Evolutionary conservation across 2,797 vertebrate species (phyloP), one percentile per base, ranked within the genome.

Genomic region (Hydrocynus forskahlii): DNA sequence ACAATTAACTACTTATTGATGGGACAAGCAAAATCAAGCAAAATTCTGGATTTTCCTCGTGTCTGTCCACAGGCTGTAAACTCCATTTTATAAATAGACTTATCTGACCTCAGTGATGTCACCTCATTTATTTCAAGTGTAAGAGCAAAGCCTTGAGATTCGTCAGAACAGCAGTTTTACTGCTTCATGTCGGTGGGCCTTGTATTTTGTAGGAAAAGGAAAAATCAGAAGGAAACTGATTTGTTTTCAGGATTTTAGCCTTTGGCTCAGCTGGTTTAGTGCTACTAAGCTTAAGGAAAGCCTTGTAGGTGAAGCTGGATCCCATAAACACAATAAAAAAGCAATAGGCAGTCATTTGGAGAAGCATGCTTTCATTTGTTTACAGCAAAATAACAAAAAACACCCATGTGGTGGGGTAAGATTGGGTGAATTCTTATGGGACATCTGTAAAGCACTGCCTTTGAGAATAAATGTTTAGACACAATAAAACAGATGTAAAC

Each of bases 51-150:
- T 10, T 69, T 3, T 76, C 57, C 35, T 76, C 48, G 23, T 38
- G 66, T 62, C 23, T 29, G 14, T 10, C 66, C 21, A 52, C 85
- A 73, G 55, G 16, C 2, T 54, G 60, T 25, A 70, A 19, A 35
- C n/a, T 62, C 64, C 17, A 21, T 17, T 71, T 60, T 59, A 82
- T 81, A 48, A 81, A 84, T 73, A 82, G 72, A 67, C 79, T 50
- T n/a, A 7, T 75, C 59, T 66, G 81, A 68, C 75, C 71, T 86
- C 66, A 59, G 25, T 35, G 45, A 40, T 64, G 66, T 59, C 19
- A 45, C 35, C 52, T 40, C 55, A 74, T 87, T 73, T 60, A 84
- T 83, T 76, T 76, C 45, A 55, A 57, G 21, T 19, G 71, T 5
- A 70, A 81, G 35, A 75, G 14, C 55, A 40, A 23, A 62, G 59